Evolutionary conservation across 2,888 invertebrate species (phyloP).

Genomic region (Leucoma salicis): DNA sequence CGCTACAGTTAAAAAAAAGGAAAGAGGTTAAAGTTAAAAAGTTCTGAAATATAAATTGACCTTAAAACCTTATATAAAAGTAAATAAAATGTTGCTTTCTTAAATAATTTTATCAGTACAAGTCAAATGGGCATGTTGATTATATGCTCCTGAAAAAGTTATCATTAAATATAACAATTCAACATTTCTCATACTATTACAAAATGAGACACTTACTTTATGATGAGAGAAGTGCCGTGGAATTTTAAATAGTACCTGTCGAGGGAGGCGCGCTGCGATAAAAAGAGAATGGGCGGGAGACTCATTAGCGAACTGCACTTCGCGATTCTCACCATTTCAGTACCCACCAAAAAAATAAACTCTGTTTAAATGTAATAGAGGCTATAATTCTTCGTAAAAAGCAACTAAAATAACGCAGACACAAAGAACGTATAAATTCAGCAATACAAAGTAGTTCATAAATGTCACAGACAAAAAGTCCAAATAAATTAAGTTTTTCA

Average conservation of each 20-base stretch:
- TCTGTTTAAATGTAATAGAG: conserved; percentile 38
- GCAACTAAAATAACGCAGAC: conserved; percentile 53
- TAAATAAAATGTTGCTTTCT: no score
- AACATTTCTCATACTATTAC: not conserved
- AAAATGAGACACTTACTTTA: not conserved
- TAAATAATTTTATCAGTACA: no score
- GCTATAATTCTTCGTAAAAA: conserved; percentile 27
- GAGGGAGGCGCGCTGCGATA: conserved; percentile 38
- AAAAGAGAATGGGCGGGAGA: conserved; percentile 68
- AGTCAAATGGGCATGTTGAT: no score
- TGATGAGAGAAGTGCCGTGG: not conserved
- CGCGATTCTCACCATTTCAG: conserved; percentile 66
- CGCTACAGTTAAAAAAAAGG: no score
- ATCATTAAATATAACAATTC: no score
- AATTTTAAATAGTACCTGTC: not conserved
- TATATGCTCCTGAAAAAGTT: no score
- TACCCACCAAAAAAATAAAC: conserved; percentile 37
- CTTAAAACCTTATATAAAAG: no score
- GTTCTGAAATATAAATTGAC: no score
- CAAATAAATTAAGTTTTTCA: conserved; percentile 73
- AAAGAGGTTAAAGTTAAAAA: no score
- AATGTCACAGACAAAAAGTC: conserved; percentile 73
- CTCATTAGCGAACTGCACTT: conserved; percentile 68
- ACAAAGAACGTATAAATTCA: conserved; percentile 72
- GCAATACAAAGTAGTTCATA: conserved; percentile 76